Evolutionary conservation across 2,888 invertebrate genomes (phyloP).

Genomic region (Drosophila borealis): DNA sequence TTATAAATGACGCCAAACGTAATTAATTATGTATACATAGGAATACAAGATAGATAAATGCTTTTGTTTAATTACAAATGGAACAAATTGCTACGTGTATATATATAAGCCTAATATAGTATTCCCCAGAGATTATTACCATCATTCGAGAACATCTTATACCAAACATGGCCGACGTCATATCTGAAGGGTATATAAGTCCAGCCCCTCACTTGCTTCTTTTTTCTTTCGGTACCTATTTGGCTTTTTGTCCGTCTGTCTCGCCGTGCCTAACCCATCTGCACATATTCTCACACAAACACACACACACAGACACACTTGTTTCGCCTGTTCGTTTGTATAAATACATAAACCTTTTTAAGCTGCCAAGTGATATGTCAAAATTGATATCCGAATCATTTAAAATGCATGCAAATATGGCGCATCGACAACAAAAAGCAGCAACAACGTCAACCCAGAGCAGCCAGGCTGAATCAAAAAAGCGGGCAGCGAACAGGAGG

Average conservation of each 20-base stretch:
- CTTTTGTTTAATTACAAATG: no score
- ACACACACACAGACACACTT: slow-evolving; percentile 13
- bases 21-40: no score
- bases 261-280: slow-evolving; percentile 4
- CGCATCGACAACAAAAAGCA: slow-evolving; percentile 59
- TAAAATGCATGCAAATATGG: slow-evolving; percentile 80
- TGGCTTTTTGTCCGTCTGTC: not conserved
- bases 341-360: slow-evolving; percentile 82
- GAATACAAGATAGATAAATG: no score
- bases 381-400: slow-evolving; percentile 82
- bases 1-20: no score
- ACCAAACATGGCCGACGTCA: not conserved
- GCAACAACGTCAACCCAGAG: not conserved
- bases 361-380: slow-evolving; percentile 82
- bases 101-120: no score
- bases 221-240: not conserved
- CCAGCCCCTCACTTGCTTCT: not conserved
- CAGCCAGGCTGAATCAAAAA: slow-evolving; percentile 16
- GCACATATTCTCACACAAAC: slow-evolving; percentile 16
- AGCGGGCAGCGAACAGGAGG: slow-evolving; percentile 10
- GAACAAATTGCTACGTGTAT: no score
- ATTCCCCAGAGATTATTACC: no score
- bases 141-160: not conserved
- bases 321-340: slow-evolving; percentile 58
- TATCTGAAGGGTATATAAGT: slow-evolving; percentile 5